Base-by-base conservation (phyloP, 2,888 invertebrate species). In the Coleophora flavipennella region DNA sequence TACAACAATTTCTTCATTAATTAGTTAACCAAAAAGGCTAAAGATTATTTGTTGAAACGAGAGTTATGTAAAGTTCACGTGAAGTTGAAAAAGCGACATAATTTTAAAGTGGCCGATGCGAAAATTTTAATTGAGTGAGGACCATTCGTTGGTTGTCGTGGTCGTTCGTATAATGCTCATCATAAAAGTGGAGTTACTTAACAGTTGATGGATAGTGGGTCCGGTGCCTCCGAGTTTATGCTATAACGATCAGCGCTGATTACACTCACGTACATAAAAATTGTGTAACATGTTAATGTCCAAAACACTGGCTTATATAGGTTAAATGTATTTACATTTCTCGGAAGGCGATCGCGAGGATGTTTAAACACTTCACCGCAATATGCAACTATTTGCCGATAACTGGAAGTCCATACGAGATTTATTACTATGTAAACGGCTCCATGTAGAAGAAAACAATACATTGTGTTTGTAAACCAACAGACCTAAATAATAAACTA, bases 291-390 rank as follows among this genome's bases (percentile, higher is more conserved):
- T 62, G 69, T 69, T 71, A 65, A 75, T 73, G 67, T 65, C 59
- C 62, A 65, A 69, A 74, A 73, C 72, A 69, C 53, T 58, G 47
- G 57, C 53, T 56, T 50, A 80, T 71, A 77, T 79, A 67, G 81
- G 83, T 75, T 74, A 76, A 29, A 58, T 64, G 61, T 68, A 65
- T 73, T 71, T 74, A 71, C 73, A 74, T 70, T 81, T 77, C 79
- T 69, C 53, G 55, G 79, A 78, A 78, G 64, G 59, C 60, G 70
- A 69, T 68, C 67, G 69, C 65, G 48, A 72, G 77, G 78, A 77
- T 78, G 76, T 78, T 79, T 76, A 66, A 51, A 48, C 59, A 68
- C 64, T 69, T 59, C 48, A 53, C 61, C 61, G 51, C 66, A 57
- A 60, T 62, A 57, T 55, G 49, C 45, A 55, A 53, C 49, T 44